Conservation (phyloP, 2,797 vertebrate species). For the Pagetopsis macropterus region DNA sequence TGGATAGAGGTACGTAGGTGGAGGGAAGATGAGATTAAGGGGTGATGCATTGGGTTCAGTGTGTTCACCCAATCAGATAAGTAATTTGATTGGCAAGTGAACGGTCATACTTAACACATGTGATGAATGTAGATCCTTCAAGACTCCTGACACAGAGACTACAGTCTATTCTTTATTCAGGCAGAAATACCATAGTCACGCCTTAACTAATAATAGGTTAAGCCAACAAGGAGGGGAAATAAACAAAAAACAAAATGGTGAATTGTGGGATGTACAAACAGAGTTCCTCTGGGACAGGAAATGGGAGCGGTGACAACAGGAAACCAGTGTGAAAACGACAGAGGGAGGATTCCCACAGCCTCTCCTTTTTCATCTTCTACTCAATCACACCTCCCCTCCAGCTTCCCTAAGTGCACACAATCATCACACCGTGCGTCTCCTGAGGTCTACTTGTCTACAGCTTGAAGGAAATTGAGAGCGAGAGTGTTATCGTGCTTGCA, state of each 20-base stretch:
- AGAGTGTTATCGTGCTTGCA: background rate
- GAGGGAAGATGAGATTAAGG: background rate
- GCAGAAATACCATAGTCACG: constrained; percentile 9
- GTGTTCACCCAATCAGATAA: constrained; percentile 21
- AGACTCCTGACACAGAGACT: background rate
- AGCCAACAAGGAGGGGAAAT: constrained; percentile 17
- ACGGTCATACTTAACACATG: constrained; percentile 4
- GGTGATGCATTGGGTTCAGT: background rate
- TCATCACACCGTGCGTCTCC: constrained; percentile 35
- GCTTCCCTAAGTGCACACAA: constrained; percentile 27
- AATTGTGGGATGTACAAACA: constrained; percentile 43
- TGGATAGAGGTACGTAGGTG: constrained; percentile 6
- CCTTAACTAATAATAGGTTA: constrained; percentile 19
- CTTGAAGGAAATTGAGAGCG: constrained; percentile 34
- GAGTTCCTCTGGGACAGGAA: constrained; percentile 72
- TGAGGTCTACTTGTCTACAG: constrained; percentile 26
- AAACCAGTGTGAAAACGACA: constrained; percentile 64
- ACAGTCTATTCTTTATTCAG: constrained; percentile 10
- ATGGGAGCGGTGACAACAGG: constrained; percentile 68
- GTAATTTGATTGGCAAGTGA: constrained; percentile 19
- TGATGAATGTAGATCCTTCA: background rate
- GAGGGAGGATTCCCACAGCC: constrained; percentile 63
- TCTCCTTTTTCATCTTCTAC: constrained; percentile 26
- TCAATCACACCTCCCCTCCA: constrained; percentile 50
- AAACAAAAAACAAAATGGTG: constrained; percentile 37